Evolutionary conservation across 2,113 vertebrate species (phyloP), one percentile per base, ranked within the genome.

Genomic region (Pluvianellus socialis): DNA sequence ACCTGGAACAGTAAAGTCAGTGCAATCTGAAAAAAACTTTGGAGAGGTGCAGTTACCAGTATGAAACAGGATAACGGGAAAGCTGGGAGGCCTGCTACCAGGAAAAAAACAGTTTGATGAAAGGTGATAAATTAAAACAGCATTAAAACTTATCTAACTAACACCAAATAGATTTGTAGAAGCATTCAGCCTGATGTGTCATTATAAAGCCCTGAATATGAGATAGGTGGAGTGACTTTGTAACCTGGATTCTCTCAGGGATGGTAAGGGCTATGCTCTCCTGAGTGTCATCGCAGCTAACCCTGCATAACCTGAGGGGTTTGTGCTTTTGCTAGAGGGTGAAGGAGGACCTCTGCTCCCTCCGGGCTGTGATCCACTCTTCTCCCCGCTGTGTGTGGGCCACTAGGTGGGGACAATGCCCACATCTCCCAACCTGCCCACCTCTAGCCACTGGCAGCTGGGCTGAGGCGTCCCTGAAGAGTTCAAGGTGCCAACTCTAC

Each of bases 351-450:
- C 56, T 92, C 61, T 49, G 33, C 24, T 85, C 15, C 18, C 24
- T 89, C 59, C 72, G 55, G 47, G 27, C n/a, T 77, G 22, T 50
- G 50, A 92, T 27, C n/a, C 22, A 32, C 27, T 81, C 66, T 62
- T 52, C 35, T 66, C 12, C 72, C n/a, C 20, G 1, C 16, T 32
- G 66, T 53, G 32, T 40, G 49, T 45, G 73, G 92, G 62, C 95
- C 97, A 96, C 95, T 97, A 97, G 97, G 72, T 95, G 95, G 96
- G 84, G 97, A 96, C 91, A 96, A 27, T 79, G 77, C 76, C 49
- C 94, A 79, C 38, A 66, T 65, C 47, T 88, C 92, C 55, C 45
- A n/a, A 30, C 52, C 44, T 55, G 72, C 72, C 72, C 65, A 47
- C 1, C 2, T n/a, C 63, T 19, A 40, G 24, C 42, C 35, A 8